Conservation (phyloP, 2,888 invertebrate species). For the Ariolimax columbianus region DNA sequence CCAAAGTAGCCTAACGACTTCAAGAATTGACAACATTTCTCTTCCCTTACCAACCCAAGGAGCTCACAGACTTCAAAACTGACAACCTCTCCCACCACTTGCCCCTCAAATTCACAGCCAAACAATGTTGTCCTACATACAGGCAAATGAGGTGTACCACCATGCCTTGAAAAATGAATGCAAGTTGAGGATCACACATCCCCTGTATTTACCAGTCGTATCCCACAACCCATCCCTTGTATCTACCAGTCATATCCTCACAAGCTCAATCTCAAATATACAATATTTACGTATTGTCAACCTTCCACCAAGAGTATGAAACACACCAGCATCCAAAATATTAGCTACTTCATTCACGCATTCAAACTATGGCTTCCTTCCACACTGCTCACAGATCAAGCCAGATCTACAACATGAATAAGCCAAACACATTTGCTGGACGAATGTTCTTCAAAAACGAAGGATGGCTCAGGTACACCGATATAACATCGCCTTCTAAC, state of each 20-base stretch:
- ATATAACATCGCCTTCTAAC: constrained; percentile 46
- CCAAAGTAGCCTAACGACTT: too few species aligned
- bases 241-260: background rate
- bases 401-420: constrained; percentile 37
- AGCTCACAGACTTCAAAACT: too few species aligned
- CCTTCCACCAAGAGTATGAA: background rate
- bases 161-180: background rate
- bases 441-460: constrained; percentile 43
- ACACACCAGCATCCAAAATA: background rate
- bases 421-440: constrained; percentile 50
- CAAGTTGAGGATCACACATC: background rate
- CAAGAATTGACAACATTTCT: too few species aligned
- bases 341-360: background rate
- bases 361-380: background rate
- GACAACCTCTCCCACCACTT: too few species aligned
- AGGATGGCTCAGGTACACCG: constrained; percentile 46
- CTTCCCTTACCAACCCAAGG: background rate
- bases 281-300: background rate
- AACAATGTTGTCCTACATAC: too few species aligned
- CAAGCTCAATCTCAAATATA: background rate
- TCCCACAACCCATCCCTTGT: background rate
- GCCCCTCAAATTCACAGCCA: too few species aligned
- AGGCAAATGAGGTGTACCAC: too few species aligned
- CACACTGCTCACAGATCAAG: background rate
- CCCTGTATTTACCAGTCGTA: too few species aligned